Conservation (phyloP, 2,113 vertebrate genomes). For the Clarias magur region DNA sequence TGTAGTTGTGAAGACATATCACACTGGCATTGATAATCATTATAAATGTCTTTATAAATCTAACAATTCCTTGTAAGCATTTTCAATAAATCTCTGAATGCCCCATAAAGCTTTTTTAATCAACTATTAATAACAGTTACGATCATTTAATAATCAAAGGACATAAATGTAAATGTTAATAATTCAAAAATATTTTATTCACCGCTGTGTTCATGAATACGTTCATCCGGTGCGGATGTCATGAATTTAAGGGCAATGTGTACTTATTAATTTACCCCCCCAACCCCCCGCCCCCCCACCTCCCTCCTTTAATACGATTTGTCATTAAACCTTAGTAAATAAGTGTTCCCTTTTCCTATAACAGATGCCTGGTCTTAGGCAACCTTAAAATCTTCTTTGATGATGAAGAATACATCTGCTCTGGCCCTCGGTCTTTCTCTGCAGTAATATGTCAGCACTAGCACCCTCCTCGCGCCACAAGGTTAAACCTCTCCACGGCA, state of each 20-base stretch:
- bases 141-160: background rate
- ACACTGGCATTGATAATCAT: background rate
- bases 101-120: background rate
- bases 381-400: conserved; percentile 40
- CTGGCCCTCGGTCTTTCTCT: conserved; percentile 24
- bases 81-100: background rate
- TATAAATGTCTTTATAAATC: background rate
- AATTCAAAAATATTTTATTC: background rate
- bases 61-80: background rate
- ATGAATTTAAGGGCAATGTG: background rate
- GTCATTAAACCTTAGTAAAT: background rate
- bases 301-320: background rate
- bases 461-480: conserved; percentile 39
- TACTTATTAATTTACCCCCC: background rate
- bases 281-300: too few species aligned
- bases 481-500: conserved; percentile 70
- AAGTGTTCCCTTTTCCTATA: conserved; percentile 32
- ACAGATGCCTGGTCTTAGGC: conserved; percentile 44
- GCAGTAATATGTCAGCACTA: conserved; percentile 38
- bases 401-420: conserved; percentile 49
- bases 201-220: too few species aligned
- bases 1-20: background rate
- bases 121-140: background rate
- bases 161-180: background rate
- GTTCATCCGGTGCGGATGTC: background rate